Percentiles rank a stretch among this genome's conserved stretches.
These are phyloP conservation scores for Sebastes baramenuke DNA, from an alignment of 2,797 vertebrate species.

Conservation along the genomic window DNA sequence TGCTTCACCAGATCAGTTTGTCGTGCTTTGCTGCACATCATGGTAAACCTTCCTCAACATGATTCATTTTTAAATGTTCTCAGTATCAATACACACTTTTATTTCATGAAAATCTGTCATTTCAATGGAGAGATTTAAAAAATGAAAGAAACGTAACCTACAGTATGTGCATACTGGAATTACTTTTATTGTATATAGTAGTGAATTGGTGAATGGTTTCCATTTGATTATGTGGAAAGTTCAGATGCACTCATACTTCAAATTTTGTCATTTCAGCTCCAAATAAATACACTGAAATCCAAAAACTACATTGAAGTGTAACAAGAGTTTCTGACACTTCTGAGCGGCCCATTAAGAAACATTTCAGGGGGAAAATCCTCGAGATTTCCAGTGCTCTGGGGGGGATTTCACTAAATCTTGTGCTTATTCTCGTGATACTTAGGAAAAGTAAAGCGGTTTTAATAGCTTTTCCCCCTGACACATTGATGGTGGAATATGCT, in stretches of 20 bases:
- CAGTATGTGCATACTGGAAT: neutral
- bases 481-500: constrained; percentile 77
- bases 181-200: neutral
- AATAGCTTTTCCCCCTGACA: constrained; percentile 82
- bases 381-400: constrained; percentile 63
- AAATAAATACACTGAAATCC: constrained; percentile 60
- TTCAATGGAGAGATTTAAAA: neutral
- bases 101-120: neutral
- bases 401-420: constrained; percentile 81
- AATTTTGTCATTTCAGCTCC: constrained; percentile 68
- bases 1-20: neutral
- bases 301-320: constrained; percentile 45
- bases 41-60: neutral
- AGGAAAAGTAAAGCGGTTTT: constrained; percentile 81
- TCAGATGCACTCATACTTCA: constrained; percentile 36
- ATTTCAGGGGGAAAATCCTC: constrained; percentile 73
- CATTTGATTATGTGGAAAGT: constrained; percentile 49
- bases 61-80: neutral
- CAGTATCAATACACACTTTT: neutral
- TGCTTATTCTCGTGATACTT: constrained; percentile 83
- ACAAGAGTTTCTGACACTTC: constrained; percentile 72
- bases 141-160: neutral
- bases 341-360: constrained; percentile 72
- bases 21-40: neutral
- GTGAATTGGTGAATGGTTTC: constrained; percentile 17